phyloP scores from a whole-genome alignment of 2,888 invertebrate genomes.

The Melanostoma scalare region DNA sequence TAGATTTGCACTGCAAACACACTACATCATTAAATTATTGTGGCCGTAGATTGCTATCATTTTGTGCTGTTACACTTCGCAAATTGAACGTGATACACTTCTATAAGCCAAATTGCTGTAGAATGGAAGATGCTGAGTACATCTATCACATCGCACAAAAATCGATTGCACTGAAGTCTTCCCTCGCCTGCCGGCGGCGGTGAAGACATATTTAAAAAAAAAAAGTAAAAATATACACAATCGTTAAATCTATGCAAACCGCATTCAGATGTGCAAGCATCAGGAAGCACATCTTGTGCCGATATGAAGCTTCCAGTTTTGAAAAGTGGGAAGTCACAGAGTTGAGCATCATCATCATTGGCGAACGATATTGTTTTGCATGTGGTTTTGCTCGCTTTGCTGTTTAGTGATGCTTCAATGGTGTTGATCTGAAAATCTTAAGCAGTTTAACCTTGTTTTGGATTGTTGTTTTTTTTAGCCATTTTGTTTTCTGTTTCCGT shows the following conservation, averaged over 20 bases:
- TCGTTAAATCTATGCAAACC: conserved; percentile 41
- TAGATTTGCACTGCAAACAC: conserved; percentile 32
- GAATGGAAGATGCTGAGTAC: conserved; percentile 46
- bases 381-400: conserved; percentile 25
- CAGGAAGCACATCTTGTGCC: conserved; percentile 45
- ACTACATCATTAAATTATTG: conserved; percentile 55
- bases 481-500: neutral
- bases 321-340: conserved; percentile 14
- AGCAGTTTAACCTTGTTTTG: conserved; percentile 63
- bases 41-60: conserved; percentile 54
- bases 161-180: conserved; percentile 26
- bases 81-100: conserved; percentile 65
- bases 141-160: conserved; percentile 38
- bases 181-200: neutral
- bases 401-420: conserved; percentile 22
- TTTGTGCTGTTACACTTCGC: conserved; percentile 53
- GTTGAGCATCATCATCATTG: conserved; percentile 37
- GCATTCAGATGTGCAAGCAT: conserved; percentile 26
- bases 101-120: conserved; percentile 29
- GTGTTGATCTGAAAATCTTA: conserved; percentile 54
- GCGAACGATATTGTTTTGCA: conserved; percentile 61
- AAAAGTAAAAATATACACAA: neutral
- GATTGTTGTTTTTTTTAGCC: neutral
- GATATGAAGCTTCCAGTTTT: conserved; percentile 10
- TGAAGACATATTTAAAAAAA: neutral